phyloP scores from a whole-genome alignment of 2,797 vertebrate genomes.

The Gila robusta region DNA sequence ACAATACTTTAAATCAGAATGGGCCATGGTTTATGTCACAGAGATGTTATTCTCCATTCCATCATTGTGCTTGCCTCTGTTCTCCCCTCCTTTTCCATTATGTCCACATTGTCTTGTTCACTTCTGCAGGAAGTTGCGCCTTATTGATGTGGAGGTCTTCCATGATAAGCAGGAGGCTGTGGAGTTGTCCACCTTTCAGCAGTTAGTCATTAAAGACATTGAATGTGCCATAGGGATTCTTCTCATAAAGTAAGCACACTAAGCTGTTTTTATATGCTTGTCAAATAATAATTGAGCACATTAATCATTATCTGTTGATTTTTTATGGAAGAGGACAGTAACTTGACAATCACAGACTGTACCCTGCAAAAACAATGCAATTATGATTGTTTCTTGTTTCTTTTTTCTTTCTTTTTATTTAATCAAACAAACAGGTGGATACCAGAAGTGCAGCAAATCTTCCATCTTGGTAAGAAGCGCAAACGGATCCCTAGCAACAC shows the following conservation, averaged over 20 bases:
- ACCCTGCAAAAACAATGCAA: conserved; percentile 12
- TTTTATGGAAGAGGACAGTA: not conserved
- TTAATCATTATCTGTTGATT: not conserved
- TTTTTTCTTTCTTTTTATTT: not conserved
- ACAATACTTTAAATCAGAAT: not conserved
- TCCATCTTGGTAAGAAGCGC: conserved; percentile 78
- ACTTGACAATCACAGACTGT: not conserved
- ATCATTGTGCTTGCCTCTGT: not conserved
- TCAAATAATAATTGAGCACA: not conserved
- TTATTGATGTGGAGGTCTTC: conserved; percentile 84
- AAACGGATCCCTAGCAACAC: conserved; percentile 77
- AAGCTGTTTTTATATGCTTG: not conserved
- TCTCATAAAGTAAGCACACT: conserved; percentile 78
- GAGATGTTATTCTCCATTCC: not conserved
- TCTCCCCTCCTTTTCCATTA: not conserved
- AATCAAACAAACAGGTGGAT: conserved; percentile 81
- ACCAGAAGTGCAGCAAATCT: conserved; percentile 85
- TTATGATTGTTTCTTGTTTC: not conserved
- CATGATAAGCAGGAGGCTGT: conserved; percentile 78
- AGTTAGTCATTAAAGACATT: conserved; percentile 78
- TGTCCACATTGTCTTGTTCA: not conserved
- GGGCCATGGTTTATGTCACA: not conserved
- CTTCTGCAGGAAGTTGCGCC: conserved; percentile 81
- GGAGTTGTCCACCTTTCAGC: conserved; percentile 84
- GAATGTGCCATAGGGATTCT: conserved; percentile 79